Base-by-base conservation (phyloP, 2,113 vertebrate genomes). In the Elanus axillaris region DNA sequence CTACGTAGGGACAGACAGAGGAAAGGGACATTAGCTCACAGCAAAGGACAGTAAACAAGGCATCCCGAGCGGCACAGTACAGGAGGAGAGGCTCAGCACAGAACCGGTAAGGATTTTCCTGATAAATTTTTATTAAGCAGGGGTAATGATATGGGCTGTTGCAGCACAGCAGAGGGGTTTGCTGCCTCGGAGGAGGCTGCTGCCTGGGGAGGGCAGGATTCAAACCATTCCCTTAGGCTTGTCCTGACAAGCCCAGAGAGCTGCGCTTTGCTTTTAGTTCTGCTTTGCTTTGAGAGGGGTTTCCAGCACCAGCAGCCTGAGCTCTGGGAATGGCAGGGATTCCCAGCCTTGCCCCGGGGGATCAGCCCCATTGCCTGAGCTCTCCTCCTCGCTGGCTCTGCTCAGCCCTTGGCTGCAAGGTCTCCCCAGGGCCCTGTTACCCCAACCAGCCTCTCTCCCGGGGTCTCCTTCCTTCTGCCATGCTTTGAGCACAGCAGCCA, bases 91-190 rank as follows among this genome's bases (percentile, higher is more conserved):
- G 26, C 79, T 83, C 63, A 32, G 74, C 77, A 68, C 53, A 27
- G 85, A 68, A 92, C 50, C 79, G 68, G 94, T 96, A 94, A 96
- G 96, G 68, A 88, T 31, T 84, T 95, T 95, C 25, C 56, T 11
- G 52, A 34, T 94, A 43, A 77, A 66, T 71, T 71, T 11, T 48
- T 80, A 5, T 55, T 59, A 59, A 48, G 12, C 3, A 4, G 43
- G 42, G 48, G 31, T 64, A 26, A 29, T 0, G 7, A 8, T 8
- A 9, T 0, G 6, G 31, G 56, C 11, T 45, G 13, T 21, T 45
- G 62, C 10, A 43, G 38, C 52, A 18, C 19, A 17, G 67, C 55
- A 38, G 63, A 79, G n/a, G 22, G 42, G n/a, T 68, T 86, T 31
- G 42, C 40, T 62, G 1, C 45, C 47, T 62, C 3, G 2, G 59